A percentile compares a stretch with the other conserved stretches of the same genome.
These are phyloP conservation scores for Schizothorax lantsangensis DNA, from an alignment of 2,797 vertebrate species.

Conservation along the genomic window DNA sequence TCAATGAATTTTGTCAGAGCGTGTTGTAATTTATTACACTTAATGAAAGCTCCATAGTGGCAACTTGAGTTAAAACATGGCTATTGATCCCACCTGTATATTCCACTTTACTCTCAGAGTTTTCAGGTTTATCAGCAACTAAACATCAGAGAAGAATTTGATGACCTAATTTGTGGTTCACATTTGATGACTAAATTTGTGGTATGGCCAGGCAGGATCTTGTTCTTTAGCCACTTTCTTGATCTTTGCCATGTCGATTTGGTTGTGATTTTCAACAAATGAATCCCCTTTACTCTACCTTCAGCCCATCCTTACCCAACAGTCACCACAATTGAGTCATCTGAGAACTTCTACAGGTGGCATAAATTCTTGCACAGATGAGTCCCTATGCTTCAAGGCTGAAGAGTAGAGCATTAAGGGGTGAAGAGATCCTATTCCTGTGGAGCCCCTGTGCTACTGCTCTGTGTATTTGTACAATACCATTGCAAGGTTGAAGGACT, in stretches of 20 bases:
- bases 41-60: too few species aligned
- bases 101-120: background rate
- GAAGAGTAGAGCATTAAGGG: background rate
- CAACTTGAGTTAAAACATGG: slow-evolving; percentile 2
- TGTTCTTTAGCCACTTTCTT: background rate
- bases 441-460: background rate
- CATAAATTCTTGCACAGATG: background rate
- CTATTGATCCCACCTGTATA: background rate
- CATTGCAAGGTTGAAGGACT: slow-evolving; percentile 26
- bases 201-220: background rate
- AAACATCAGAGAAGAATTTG: background rate
- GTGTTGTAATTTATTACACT: background rate
- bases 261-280: background rate
- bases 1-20: background rate
- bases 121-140: too few species aligned
- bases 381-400: background rate
- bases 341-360: slow-evolving; percentile 1
- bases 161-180: background rate
- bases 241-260: background rate
- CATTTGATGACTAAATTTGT: background rate
- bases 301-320: background rate
- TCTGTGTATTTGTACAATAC: slow-evolving; percentile 25
- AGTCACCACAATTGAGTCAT: background rate
- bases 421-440: background rate
- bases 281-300: background rate